A percentile compares a stretch with the other conserved stretches of the same genome.
These are phyloP conservation scores for Corythoichthys haematopterus DNA, from an alignment of 2,113 vertebrate species.

Conservation along the genomic window DNA sequence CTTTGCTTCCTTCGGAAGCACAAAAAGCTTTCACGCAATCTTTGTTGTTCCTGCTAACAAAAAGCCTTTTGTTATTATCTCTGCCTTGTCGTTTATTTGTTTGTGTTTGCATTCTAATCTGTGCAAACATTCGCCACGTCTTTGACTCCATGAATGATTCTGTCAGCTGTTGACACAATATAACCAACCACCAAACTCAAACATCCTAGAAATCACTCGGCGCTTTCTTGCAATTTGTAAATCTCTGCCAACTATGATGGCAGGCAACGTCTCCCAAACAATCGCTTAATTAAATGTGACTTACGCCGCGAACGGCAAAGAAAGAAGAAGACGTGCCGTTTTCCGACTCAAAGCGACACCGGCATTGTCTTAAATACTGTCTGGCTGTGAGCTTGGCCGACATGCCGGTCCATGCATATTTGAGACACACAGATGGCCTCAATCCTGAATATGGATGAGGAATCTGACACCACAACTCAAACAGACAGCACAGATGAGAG, in stretches of 20 bases:
- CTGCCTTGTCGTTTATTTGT: neutral
- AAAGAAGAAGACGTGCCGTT: slow-evolving; percentile 30
- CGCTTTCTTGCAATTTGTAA: slow-evolving; percentile 20
- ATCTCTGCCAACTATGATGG: slow-evolving; percentile 2
- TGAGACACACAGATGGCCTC: slow-evolving; percentile 62
- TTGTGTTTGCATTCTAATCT: neutral
- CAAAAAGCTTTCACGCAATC: slow-evolving; percentile 2
- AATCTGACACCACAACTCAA: slow-evolving; percentile 55
- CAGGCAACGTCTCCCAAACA: neutral
- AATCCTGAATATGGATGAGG: slow-evolving; percentile 65
- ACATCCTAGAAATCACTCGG: slow-evolving; percentile 12
- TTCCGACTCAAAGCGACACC: slow-evolving; percentile 42
- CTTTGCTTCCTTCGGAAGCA: slow-evolving; percentile 22
- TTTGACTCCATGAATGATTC: slow-evolving; percentile 15
- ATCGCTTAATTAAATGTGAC: slow-evolving; percentile 35
- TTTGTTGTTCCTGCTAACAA: neutral
- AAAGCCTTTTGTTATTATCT: slow-evolving; percentile 8
- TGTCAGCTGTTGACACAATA: slow-evolving; percentile 23
- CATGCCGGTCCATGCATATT: slow-evolving; percentile 64
- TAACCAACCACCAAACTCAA: slow-evolving; percentile 16
- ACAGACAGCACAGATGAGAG: slow-evolving; percentile 25
- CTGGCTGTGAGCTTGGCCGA: slow-evolving; percentile 42
- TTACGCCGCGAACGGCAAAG: slow-evolving; percentile 30
- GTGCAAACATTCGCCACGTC: slow-evolving; percentile 3
- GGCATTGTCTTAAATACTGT: slow-evolving; percentile 35